phyloP scores from a whole-genome alignment of 2,888 invertebrate genomes.

The Nasonovia ribisnigri region DNA sequence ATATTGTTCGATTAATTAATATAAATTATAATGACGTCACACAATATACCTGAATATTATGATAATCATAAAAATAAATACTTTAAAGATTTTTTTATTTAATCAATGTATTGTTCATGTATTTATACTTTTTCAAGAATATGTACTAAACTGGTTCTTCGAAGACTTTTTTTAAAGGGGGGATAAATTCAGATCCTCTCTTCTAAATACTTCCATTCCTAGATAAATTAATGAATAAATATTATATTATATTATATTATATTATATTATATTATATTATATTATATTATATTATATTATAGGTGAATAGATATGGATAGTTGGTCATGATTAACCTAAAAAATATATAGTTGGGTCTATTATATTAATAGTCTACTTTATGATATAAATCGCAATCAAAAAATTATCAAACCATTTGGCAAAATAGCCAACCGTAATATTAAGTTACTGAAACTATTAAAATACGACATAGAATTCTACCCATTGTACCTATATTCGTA shows the following conservation, averaged over 20 bases:
- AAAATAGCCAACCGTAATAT: background rate
- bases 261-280: background rate
- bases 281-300: background rate
- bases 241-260: background rate
- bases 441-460: background rate
- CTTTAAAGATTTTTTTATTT: background rate
- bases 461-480: background rate
- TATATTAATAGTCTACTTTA: too few relatives aligned
- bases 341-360: background rate
- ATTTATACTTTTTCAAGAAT: background rate
- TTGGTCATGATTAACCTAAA: background rate
- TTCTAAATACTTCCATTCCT: background rate
- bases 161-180: background rate
- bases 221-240: background rate
- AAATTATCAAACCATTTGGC: background rate
- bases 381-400: background rate
- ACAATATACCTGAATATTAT: background rate
- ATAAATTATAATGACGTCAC: background rate
- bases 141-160: background rate
- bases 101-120: background rate
- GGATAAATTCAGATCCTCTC: background rate
- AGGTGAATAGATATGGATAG: background rate
- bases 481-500: background rate
- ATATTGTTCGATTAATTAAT: background rate
- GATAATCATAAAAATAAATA: too few relatives aligned